Evolutionary conservation across 2,113 vertebrate species (phyloP), one percentile per base, ranked within the genome.

Genomic region (Chaenogobius annularis): DNA sequence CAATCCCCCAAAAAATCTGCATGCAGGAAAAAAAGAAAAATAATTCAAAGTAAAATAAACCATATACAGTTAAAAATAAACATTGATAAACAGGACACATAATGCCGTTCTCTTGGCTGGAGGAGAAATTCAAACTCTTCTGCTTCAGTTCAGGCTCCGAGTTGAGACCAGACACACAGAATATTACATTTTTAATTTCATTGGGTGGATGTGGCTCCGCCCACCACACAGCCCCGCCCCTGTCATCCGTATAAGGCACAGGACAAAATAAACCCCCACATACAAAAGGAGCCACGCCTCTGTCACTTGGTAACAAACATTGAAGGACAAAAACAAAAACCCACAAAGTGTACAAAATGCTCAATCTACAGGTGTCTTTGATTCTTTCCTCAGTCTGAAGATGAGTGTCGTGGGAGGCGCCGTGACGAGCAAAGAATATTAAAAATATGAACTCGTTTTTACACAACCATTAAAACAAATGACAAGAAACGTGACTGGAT

Each of bases 231-330:
- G 93, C 88, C 86, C 89, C 88, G 31, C 89, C 91, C n/a, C 94
- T 93, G 90, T 95, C 88, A 95, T 96, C 94, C 94, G 96, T 93
- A 82, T 98, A 98, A 98, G 96, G 96, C 96, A 98, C 97, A 95
- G 94, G 95, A 98, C 96, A 95, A 96, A 96, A 94, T 88, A 94
- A 96, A 96, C 92, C 94, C 94, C 94, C 94, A 93, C 88, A 93
- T 89, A 96, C 83, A 93, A 90, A 94, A 89, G 91, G 89, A 92
- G 91, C 90, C 91, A 93, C 93, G 78, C 85, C 88, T 93, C 93
- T 90, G 92, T 92, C 91, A 92, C 93, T 75, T 92, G 92, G 92
- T 93, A 89, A 92, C 94, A 93, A 88, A 91, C 81, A 74, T 83
- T 72, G n/a, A n/a, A n/a, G n/a, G 92, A 93, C 93, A 92, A 94